These are phyloP conservation scores for Nothobranchius furzeri DNA, from an alignment of 2,113 vertebrate genomes.

Conservation along the genomic window DNA sequence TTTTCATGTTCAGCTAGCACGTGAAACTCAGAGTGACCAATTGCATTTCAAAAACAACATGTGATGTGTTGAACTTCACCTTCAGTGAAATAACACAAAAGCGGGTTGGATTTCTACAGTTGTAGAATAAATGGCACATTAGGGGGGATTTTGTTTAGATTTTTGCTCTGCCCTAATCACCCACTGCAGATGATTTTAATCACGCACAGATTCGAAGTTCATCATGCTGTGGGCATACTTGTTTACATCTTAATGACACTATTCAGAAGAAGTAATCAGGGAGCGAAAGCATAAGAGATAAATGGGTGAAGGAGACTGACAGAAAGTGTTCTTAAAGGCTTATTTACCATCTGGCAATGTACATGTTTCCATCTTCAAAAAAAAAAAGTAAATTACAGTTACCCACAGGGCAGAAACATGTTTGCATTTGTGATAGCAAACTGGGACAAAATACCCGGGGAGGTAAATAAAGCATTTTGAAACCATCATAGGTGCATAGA, in stretches of 20 bases:
- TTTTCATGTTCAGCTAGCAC: too few relatives aligned
- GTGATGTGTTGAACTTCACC: too few relatives aligned
- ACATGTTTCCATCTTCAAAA: background rate
- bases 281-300: conserved; percentile 10
- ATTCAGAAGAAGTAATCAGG: conserved; percentile 11
- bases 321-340: conserved; percentile 1
- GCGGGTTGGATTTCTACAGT: background rate
- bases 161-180: conserved; percentile 8
- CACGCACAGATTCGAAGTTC: conserved; percentile 8
- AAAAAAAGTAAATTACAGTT: background rate
- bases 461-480: conserved; percentile 11
- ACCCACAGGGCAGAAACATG: background rate
- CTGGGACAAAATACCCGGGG: too few relatives aligned
- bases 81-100: background rate
- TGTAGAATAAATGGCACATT: background rate
- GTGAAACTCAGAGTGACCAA: too few relatives aligned
- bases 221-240: conserved; percentile 13
- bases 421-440: background rate
- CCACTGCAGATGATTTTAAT: conserved; percentile 24
- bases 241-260: conserved; percentile 23
- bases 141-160: conserved; percentile 1
- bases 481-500: background rate
- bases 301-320: conserved; percentile 2
- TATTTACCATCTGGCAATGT: conserved; percentile 1
- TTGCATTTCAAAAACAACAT: too few relatives aligned